A percentile compares a stretch with the other conserved stretches of the same genome.
Evolutionary conservation across 2,888 invertebrate genomes (phyloP).

Genomic region (Cancer borealis): DNA sequence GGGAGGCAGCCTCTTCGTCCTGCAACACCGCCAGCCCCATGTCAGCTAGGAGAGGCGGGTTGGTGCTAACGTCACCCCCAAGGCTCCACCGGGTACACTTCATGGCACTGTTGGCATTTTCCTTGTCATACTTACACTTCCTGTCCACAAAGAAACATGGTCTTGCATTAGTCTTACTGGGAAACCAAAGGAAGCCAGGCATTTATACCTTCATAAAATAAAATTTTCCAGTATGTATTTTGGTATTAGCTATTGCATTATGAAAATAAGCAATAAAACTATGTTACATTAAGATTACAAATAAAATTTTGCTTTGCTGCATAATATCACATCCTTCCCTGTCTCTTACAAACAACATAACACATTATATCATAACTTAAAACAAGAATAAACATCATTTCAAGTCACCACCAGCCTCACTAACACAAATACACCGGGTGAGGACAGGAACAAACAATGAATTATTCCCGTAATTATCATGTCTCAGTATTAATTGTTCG

Average conservation of each 20-base stretch:
- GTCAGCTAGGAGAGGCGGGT: conserved; percentile 70
- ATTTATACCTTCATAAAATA: not conserved
- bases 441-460: not conserved
- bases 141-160: not conserved
- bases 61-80: conserved; percentile 63
- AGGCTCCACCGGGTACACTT: conserved; percentile 66
- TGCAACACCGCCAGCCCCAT: conserved; percentile 69
- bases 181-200: not conserved
- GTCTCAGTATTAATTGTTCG: not conserved
- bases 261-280: not conserved
- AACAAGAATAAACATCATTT: not conserved
- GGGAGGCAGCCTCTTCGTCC: conserved; percentile 54
- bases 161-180: not conserved
- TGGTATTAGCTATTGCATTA: not conserved
- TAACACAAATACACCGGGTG: not conserved
- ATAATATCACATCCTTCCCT: not conserved
- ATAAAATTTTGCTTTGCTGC: not conserved
- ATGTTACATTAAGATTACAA: not conserved
- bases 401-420: not conserved
- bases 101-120: conserved; percentile 53
- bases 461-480: not conserved
- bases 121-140: conserved; percentile 35
- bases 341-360: not conserved
- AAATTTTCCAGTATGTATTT: too few relatives aligned
- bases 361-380: not conserved